A percentile compares a stretch with the other conserved stretches of the same genome.
Conservation (phyloP, 2,888 invertebrate species). For the Oxytorus armatus region DNA sequence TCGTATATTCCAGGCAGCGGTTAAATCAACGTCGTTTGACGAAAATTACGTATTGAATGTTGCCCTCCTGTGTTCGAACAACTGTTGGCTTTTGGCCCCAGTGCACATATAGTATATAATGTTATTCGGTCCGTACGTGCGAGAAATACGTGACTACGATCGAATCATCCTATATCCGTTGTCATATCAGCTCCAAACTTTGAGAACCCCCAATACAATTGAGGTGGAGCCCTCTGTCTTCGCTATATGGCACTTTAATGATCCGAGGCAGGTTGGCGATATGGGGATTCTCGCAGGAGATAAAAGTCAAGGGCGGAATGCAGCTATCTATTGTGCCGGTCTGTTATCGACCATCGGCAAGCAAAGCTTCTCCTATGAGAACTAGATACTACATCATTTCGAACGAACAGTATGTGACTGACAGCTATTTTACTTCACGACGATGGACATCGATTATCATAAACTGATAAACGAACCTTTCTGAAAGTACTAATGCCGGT, state of each 20-base stretch:
- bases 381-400: too few relatives aligned
- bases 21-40: conserved; percentile 34
- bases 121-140: conserved; percentile 34
- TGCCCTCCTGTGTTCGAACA: too few relatives aligned
- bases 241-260: neutral
- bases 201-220: neutral
- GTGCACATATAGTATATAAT: conserved; percentile 28
- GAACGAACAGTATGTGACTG: neutral
- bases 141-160: conserved; percentile 26
- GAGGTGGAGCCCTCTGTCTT: conserved; percentile 32
- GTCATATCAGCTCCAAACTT: neutral
- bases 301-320: too few relatives aligned
- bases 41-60: conserved; percentile 40
- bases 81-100: too few relatives aligned
- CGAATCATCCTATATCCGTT: neutral
- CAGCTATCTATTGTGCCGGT: too few relatives aligned
- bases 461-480: neutral
- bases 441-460: neutral
- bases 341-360: neutral
- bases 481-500: neutral
- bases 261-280: neutral
- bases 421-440: neutral
- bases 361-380: too few relatives aligned
- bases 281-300: too few relatives aligned
- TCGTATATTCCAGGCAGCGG: neutral